Evolutionary conservation across 2,113 vertebrate species (phyloP), one percentile per base, ranked within the genome.

Genomic region (Syngnathoides biaculeatus): DNA sequence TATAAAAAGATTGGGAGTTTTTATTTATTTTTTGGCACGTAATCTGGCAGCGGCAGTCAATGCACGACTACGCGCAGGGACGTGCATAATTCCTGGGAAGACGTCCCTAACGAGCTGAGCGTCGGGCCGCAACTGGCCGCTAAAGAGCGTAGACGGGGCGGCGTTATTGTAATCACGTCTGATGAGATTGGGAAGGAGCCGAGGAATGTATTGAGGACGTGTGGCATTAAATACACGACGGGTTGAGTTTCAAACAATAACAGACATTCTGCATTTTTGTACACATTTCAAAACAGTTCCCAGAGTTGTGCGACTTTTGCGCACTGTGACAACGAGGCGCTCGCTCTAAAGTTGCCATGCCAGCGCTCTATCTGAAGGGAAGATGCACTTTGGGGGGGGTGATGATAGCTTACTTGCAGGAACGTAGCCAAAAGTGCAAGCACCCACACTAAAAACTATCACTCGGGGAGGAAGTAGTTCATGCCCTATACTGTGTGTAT

Each of bases 51-150:
- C 70, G 30, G 67, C 14, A 1, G 69, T 40, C 48, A 6, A 73
- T 75, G 56, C 69, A 72, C 72, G 67, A 77, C 83, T 73, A 57
- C 79, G 81, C 67, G 77, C 72, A 62, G 69, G 68, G 73, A 79
- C 67, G 55, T 55, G 60, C 66, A 79, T 80, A 75, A 74, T 82
- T 77, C 67, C 72, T 69, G 66, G 58, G 72, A 81, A 80, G 67
- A 57, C 24, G 14, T 73, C 70, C 68, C 67, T 39, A 60, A 60
- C 77, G 77, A 57, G 69, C 78, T 58, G 40, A 76, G 67, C 56
- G 17, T 57, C 26, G 27, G 30, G 15, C 14, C 14, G 27, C 17
- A 8, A 30, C 17, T 7, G 27, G 14, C 14, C 5, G 3, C 17
- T 7, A 9, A 19, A 65, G 65, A 6, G 4, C 68, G 53, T 35